Conservation (phyloP, 2,113 vertebrate species). For the Calypte anna region DNA sequence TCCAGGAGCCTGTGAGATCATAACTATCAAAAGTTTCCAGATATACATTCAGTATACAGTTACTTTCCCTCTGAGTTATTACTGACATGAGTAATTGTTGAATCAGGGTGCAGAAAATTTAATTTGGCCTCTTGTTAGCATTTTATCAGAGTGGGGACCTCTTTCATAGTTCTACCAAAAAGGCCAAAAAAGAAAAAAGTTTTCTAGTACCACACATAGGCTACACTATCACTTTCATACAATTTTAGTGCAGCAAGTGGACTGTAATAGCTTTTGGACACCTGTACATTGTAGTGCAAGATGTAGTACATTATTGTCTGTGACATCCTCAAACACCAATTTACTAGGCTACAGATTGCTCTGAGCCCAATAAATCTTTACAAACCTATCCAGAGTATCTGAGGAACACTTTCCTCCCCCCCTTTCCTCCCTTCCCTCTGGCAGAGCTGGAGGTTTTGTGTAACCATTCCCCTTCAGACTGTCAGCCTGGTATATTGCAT, state of each 20-base stretch:
- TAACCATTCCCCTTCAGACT: neutral
- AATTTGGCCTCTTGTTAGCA: constrained; percentile 59
- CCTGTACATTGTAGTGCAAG: constrained; percentile 58
- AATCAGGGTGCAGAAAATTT: constrained; percentile 58
- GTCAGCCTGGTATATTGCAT: neutral
- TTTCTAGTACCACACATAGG: constrained; percentile 55
- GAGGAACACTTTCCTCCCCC: neutral
- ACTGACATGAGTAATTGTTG: neutral
- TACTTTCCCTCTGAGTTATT: constrained; percentile 52
- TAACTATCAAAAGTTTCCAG: constrained; percentile 29
- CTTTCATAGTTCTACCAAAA: constrained; percentile 42
- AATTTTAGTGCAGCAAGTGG: constrained; percentile 59
- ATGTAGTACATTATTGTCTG: constrained; percentile 77
- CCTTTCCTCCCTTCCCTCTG: neutral
- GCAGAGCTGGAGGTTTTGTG: neutral
- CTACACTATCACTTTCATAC: constrained; percentile 64
- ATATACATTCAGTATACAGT: constrained; percentile 10
- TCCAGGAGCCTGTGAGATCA: neutral
- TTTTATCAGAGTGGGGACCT: constrained; percentile 45
- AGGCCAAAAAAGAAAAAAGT: constrained; percentile 58
- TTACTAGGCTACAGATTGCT: constrained; percentile 75
- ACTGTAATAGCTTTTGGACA: constrained; percentile 77
- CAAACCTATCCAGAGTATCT: constrained; percentile 60
- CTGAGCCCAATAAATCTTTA: constrained; percentile 72
- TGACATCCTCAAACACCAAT: constrained; percentile 79